Evolutionary conservation across 2,888 invertebrate species (phyloP).

Genomic region (Anarsia innoxiella): DNA sequence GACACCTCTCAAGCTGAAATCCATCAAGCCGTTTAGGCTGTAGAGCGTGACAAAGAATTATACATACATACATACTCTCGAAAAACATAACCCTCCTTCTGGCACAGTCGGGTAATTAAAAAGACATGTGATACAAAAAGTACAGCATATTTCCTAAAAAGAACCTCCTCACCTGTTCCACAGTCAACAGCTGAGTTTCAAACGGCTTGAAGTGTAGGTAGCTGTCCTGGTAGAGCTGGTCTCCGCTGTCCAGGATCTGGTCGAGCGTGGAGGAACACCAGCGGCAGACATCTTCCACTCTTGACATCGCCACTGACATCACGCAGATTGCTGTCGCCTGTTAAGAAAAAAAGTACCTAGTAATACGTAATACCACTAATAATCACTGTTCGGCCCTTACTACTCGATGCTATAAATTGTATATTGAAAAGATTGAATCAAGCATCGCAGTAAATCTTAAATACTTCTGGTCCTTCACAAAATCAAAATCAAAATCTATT

Average conservation of each 20-base stretch:
- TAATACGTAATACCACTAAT: no score
- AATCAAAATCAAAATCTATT: no score
- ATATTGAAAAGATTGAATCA: no score
- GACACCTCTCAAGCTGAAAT: no score
- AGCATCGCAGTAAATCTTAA: no score
- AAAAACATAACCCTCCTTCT: background rate
- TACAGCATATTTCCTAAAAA: no score
- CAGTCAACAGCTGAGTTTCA: constrained; percentile 27
- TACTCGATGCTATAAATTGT: no score
- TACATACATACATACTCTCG: background rate
- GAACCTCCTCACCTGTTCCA: constrained; percentile 56
- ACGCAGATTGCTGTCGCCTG: constrained; percentile 63
- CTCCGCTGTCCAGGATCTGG: constrained; percentile 70
- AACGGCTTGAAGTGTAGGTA: constrained; percentile 68
- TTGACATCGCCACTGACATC: constrained; percentile 72
- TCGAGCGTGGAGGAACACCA: constrained; percentile 74
- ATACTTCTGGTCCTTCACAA: no score
- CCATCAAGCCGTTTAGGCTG: no score
- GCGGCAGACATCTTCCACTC: constrained; percentile 66
- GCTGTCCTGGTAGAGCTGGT: constrained; percentile 77
- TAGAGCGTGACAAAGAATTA: background rate
- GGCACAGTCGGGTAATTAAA: background rate
- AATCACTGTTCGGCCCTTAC: no score
- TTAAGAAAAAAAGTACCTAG: no score
- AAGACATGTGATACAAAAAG: background rate